phyloP scores from a whole-genome alignment of 2,888 invertebrate genomes.

The Heliconius ismenius region DNA sequence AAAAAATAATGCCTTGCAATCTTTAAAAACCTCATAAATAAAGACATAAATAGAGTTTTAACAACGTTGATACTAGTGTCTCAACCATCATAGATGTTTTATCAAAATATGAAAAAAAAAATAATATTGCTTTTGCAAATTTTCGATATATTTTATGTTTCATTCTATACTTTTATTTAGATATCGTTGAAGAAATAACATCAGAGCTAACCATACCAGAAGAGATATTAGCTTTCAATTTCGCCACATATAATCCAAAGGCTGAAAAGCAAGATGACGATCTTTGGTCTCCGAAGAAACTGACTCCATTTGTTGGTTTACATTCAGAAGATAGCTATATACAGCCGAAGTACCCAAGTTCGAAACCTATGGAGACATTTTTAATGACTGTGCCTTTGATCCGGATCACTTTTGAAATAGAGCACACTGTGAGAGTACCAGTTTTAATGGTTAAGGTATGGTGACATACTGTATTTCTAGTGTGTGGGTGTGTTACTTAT shows the following conservation, averaged over 20 bases:
- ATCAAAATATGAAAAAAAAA: background rate
- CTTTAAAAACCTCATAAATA: no score
- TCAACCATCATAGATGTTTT: no score
- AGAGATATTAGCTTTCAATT: constrained; percentile 77
- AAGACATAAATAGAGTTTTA: no score
- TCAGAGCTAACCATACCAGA: constrained; percentile 69
- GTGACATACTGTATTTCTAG: background rate
- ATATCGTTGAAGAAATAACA: constrained; percentile 75
- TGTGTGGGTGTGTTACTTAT: background rate
- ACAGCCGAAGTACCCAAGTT: constrained; percentile 65
- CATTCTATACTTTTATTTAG: constrained; percentile 55
- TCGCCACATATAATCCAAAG: constrained; percentile 68
- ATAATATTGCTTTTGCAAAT: background rate
- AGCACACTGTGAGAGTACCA: constrained; percentile 72
- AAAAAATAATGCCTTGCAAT: background rate
- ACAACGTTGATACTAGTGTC: no score
- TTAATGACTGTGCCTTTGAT: constrained; percentile 81
- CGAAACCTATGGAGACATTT: constrained; percentile 77
- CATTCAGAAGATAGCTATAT: constrained; percentile 63
- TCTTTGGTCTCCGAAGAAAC: constrained; percentile 87
- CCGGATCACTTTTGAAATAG: constrained; percentile 84
- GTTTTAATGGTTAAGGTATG: constrained; percentile 67
- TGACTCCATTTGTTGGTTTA: constrained; percentile 66
- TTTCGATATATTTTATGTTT: background rate
- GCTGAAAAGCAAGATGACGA: constrained; percentile 80